Evolutionary conservation across 1,140 invertebrate genomes (phyloP).

Genomic region (Magallana gigas): DNA sequence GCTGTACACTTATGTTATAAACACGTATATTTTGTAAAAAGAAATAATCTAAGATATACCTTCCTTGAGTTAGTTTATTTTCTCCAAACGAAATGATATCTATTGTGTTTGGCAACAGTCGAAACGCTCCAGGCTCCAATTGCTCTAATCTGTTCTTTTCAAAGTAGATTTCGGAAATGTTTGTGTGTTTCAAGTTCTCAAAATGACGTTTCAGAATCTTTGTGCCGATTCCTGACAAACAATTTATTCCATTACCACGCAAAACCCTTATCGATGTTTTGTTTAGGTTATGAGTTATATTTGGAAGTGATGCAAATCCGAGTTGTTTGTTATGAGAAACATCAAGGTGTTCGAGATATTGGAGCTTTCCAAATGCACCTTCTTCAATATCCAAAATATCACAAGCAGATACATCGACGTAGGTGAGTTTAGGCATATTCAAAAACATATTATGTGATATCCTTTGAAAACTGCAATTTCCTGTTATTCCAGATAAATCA

Average conservation of each 20-base stretch:
- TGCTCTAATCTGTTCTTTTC: conserved; percentile 9
- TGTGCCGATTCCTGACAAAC: background rate
- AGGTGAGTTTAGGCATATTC: background rate
- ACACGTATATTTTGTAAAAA: background rate
- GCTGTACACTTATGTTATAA: background rate
- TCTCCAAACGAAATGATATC: background rate
- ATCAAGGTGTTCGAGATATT: background rate
- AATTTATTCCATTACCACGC: background rate
- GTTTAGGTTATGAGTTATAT: background rate
- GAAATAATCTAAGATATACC: background rate
- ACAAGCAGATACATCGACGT: background rate
- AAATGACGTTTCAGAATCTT: background rate
- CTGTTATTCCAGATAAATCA: background rate
- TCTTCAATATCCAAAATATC: conserved; percentile 6
- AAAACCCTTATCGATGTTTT: background rate
- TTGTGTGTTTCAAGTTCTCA: background rate
- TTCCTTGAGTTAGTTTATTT: conserved; percentile 13
- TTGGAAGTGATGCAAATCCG: conserved; percentile 12
- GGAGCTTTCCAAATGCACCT: background rate
- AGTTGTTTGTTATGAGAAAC: background rate
- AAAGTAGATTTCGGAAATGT: background rate
- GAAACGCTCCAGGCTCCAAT: background rate
- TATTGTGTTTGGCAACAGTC: background rate
- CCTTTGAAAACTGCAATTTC: background rate
- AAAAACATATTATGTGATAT: background rate